Evolutionary conservation across 92 coral and sea anemone species (phyloP).

Genomic region (Bergia sp.): DNA sequence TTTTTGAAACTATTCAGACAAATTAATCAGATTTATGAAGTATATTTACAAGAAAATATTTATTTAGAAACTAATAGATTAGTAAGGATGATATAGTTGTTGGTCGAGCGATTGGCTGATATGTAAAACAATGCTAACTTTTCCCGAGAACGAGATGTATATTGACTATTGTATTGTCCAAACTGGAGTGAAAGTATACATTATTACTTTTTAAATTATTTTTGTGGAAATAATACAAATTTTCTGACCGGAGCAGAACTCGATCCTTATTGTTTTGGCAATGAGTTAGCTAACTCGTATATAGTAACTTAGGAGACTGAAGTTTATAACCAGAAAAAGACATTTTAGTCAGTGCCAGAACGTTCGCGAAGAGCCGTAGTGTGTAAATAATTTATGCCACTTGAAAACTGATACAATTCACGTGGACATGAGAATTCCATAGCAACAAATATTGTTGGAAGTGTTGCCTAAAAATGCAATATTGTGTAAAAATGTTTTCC

Average conservation of each 20-base stretch:
- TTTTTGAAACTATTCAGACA: not conserved
- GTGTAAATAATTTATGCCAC: conserved; percentile 25
- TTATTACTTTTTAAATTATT: too few species aligned
- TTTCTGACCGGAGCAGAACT: not conserved
- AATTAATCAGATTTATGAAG: conserved; percentile 9
- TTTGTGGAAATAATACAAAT: too few species aligned
- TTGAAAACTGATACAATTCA: not conserved
- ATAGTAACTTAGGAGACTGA: not conserved
- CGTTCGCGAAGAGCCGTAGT: not conserved
- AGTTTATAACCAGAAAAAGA: conserved; percentile 4
- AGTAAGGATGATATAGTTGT: not conserved
- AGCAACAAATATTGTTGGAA: conserved; percentile 9
- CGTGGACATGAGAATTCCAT: conserved; percentile 1
- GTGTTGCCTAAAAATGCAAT: not conserved
- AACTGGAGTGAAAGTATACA: not conserved
- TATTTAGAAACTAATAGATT: conserved; percentile 10
- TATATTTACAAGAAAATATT: conserved; percentile 30
- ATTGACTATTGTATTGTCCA: not conserved
- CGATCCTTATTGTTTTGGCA: not conserved
- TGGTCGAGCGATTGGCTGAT: conserved; percentile 12
- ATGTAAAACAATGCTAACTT: conserved; percentile 1
- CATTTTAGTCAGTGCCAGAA: not conserved
- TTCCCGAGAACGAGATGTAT: not conserved
- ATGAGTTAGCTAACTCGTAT: not conserved
- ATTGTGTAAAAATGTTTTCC: not conserved